A percentile compares a stretch with the other conserved stretches of the same genome.
phyloP scores from a whole-genome alignment of 1,140 invertebrate species.

The Frieseomelitta varia region DNA sequence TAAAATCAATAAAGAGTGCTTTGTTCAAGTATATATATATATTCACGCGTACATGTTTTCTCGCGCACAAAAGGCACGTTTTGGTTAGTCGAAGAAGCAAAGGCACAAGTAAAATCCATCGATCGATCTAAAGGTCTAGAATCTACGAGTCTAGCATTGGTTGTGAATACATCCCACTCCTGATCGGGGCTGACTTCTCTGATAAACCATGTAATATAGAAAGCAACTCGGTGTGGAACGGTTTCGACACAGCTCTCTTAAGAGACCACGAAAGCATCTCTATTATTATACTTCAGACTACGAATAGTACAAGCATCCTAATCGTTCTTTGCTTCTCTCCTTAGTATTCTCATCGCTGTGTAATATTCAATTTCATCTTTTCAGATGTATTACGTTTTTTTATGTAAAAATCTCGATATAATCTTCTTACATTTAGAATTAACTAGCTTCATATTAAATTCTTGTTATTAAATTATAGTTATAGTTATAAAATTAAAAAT shows the following conservation, averaged over 20 bases:
- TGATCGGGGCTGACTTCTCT: conserved; percentile 32
- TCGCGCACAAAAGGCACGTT: conserved; percentile 34
- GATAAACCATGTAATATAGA: conserved; percentile 53
- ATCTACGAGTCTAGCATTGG: conserved; percentile 8
- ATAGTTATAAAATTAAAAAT: too few relatives aligned
- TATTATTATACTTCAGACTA: conserved; percentile 42
- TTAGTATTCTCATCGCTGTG: conserved; percentile 13
- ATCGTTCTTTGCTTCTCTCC: conserved; percentile 30
- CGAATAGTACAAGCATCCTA: conserved; percentile 37
- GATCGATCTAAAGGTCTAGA: conserved; percentile 46
- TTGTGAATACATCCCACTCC: conserved; percentile 41
- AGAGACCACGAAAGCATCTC: conserved; percentile 52
- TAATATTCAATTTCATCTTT: neutral
- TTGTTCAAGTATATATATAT: conserved; percentile 29
- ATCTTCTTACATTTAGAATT: neutral
- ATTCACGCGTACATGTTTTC: conserved; percentile 18
- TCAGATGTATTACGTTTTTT: neutral
- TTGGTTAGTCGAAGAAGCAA: conserved; percentile 25
- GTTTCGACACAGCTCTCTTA: conserved; percentile 45
- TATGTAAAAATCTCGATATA: neutral
- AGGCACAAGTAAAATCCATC: conserved; percentile 47
- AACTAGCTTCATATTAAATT: neutral
- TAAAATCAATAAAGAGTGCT: conserved; percentile 45
- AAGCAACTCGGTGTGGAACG: conserved; percentile 46
- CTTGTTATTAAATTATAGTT: neutral